phyloP scores from a whole-genome alignment of 2,888 invertebrate genomes.

The Idaea dimidiata region DNA sequence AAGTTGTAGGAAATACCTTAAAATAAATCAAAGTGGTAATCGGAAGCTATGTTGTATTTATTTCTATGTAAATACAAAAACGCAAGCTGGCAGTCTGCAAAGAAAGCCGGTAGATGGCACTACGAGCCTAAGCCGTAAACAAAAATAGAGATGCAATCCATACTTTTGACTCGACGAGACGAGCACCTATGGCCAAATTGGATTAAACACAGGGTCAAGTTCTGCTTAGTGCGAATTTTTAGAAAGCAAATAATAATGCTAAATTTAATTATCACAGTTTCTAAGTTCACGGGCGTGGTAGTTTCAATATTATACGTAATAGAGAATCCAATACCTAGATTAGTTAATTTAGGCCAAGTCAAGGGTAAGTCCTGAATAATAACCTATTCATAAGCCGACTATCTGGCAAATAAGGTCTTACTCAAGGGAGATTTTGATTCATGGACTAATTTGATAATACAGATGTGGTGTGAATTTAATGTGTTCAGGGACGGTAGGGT shows the following conservation, averaged over 20 bases:
- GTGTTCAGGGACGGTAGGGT: conserved; percentile 24
- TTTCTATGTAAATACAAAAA: no score
- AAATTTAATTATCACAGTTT: not conserved
- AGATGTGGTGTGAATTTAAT: conserved; percentile 41
- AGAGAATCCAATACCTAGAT: not conserved
- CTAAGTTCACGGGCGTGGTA: not conserved
- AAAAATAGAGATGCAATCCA: no score
- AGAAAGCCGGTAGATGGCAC: no score
- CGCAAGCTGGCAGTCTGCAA: no score
- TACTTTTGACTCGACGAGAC: no score
- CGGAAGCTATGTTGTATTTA: no score
- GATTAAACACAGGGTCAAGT: no score
- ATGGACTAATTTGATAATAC: conserved; percentile 49
- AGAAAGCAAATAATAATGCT: not conserved
- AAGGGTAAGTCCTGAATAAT: conserved; percentile 53
- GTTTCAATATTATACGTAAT: not conserved
- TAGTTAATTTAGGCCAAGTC: conserved; percentile 28
- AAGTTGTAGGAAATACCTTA: no score
- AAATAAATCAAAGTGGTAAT: no score
- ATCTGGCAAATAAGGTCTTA: conserved; percentile 45
- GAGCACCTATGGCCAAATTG: no score
- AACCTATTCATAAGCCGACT: conserved; percentile 58
- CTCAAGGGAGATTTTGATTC: conserved; percentile 43
- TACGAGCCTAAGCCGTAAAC: no score
- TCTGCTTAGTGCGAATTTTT: no score